phyloP scores from a whole-genome alignment of 1,140 invertebrate species.

The Bombus superbus region DNA sequence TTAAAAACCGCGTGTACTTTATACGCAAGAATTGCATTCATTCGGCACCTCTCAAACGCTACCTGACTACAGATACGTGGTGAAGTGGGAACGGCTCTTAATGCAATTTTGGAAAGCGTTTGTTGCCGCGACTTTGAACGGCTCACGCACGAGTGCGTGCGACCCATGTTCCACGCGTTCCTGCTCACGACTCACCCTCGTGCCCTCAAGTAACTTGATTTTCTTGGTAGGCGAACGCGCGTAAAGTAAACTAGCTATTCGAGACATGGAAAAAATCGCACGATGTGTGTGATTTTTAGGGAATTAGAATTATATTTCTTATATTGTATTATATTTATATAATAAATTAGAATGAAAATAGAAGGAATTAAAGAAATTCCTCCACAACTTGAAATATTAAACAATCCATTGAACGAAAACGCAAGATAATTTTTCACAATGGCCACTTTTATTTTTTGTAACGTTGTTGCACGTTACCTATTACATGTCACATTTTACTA shows the following conservation, averaged over 20 bases:
- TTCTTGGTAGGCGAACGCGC: conserved; percentile 16
- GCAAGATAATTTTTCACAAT: too few relatives aligned
- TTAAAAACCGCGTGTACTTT: conserved; percentile 50
- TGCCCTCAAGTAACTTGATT: conserved; percentile 24
- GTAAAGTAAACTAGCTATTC: conserved; percentile 18
- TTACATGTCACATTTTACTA: too few relatives aligned
- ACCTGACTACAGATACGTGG: conserved; percentile 49
- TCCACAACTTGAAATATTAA: too few relatives aligned
- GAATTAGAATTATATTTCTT: too few relatives aligned
- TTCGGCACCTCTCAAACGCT: conserved; percentile 53
- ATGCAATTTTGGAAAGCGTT: conserved; percentile 53
- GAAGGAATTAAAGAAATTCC: too few relatives aligned
- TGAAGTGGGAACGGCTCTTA: conserved; percentile 43
- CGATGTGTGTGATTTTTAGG: not conserved
- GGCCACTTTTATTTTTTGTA: too few relatives aligned
- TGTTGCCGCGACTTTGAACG: conserved; percentile 45
- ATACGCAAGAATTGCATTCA: conserved; percentile 48
- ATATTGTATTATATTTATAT: too few relatives aligned
- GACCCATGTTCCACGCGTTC: conserved; percentile 1
- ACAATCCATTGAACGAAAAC: too few relatives aligned
- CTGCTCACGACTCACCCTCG: not conserved
- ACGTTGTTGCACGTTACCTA: too few relatives aligned
- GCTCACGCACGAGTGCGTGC: conserved; percentile 31
- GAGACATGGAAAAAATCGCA: not conserved
- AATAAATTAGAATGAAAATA: too few relatives aligned